Conservation (phyloP, 2,797 vertebrate genomes). For the Anguilla marmorata region DNA sequence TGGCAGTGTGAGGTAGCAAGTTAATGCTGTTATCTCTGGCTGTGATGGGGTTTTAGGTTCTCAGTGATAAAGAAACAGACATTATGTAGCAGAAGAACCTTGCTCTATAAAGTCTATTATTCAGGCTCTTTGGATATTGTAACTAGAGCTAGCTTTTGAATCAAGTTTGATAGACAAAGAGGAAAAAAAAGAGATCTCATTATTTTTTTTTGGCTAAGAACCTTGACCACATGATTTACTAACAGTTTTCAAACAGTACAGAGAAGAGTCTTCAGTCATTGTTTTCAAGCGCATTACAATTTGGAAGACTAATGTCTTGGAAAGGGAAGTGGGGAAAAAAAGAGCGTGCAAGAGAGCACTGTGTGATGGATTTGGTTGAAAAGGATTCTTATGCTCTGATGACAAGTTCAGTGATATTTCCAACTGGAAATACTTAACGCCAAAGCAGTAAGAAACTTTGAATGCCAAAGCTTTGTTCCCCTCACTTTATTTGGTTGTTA, state of each 20-base stretch:
- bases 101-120: slow-evolving; percentile 74
- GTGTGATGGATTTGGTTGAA: slow-evolving; percentile 73
- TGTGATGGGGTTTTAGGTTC: slow-evolving; percentile 72
- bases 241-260: slow-evolving; percentile 61
- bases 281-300: slow-evolving; percentile 74
- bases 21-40: slow-evolving; percentile 76
- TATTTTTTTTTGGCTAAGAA: slow-evolving; percentile 70
- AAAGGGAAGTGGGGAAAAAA: slow-evolving; percentile 70
- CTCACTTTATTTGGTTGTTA: slow-evolving; percentile 58
- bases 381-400: slow-evolving; percentile 62
- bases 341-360: slow-evolving; percentile 61
- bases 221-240: slow-evolving; percentile 74
- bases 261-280: slow-evolving; percentile 64
- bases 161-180: slow-evolving; percentile 73
- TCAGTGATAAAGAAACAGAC: slow-evolving; percentile 66
- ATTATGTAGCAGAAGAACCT: slow-evolving; percentile 76
- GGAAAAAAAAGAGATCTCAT: slow-evolving; percentile 75
- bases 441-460: slow-evolving; percentile 70
- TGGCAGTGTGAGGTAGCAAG: slow-evolving; percentile 69
- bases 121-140: slow-evolving; percentile 67
- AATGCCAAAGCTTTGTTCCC: slow-evolving; percentile 62
- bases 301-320: slow-evolving; percentile 78
- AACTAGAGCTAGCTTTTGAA: slow-evolving; percentile 70
- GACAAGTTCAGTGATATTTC: slow-evolving; percentile 62
- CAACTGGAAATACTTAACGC: slow-evolving; percentile 73